Conservation (phyloP, 2,113 vertebrate species). For the Hystrix cristata region DNA sequence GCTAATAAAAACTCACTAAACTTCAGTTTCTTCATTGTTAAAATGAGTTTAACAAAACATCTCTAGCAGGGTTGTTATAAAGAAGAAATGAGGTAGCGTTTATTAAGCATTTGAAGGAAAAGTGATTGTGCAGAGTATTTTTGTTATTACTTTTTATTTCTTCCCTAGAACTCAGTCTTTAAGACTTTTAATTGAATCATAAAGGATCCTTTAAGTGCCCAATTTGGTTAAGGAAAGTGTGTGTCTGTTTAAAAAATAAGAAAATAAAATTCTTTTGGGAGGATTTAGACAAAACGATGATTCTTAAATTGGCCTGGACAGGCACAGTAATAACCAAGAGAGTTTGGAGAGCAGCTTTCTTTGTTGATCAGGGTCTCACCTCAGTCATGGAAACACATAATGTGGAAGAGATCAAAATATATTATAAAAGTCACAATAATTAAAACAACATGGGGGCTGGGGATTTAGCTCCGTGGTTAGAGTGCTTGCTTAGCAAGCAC, state of each 20-base stretch:
- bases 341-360: slow-evolving; percentile 19
- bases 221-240: slow-evolving; percentile 55
- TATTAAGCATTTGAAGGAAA: slow-evolving; percentile 61
- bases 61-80: not conserved
- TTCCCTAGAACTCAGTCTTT: slow-evolving; percentile 38
- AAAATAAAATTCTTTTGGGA: slow-evolving; percentile 56
- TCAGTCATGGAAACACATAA: not conserved
- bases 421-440: slow-evolving; percentile 23
- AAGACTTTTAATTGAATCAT: slow-evolving; percentile 52
- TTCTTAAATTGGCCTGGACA: slow-evolving; percentile 28
- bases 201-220: slow-evolving; percentile 35
- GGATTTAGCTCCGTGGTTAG: no score
- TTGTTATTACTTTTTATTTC: slow-evolving; percentile 64
- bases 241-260: slow-evolving; percentile 19
- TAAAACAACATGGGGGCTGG: not conserved
- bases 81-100: slow-evolving; percentile 23
- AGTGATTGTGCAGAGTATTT: not conserved
- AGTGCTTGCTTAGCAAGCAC: no score
- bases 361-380: not conserved
- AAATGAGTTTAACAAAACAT: slow-evolving; percentile 47
- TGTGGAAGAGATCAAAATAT: not conserved
- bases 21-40: not conserved
- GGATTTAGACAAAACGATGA: slow-evolving; percentile 33
- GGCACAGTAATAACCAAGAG: not conserved
- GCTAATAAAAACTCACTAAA: not conserved